Evolutionary conservation across 2,888 invertebrate genomes (phyloP).

Genomic region (Notodonta dromedarius): DNA sequence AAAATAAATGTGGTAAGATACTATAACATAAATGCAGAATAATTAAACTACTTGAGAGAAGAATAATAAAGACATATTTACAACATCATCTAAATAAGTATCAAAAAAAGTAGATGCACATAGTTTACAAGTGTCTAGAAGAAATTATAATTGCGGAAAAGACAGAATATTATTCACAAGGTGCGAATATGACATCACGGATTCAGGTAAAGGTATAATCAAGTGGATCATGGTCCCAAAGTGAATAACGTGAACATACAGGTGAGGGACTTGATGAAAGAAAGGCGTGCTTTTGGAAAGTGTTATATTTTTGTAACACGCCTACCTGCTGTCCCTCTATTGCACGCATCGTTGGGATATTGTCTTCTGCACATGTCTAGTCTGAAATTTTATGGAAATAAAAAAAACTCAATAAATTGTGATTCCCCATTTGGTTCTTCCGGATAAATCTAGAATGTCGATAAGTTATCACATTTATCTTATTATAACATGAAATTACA

Average conservation of each 20-base stretch:
- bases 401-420: constrained; percentile 69
- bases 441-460: constrained; percentile 23
- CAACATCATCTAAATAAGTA: constrained; percentile 30
- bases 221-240: constrained; percentile 61
- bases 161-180: constrained; percentile 81
- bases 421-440: constrained; percentile 22
- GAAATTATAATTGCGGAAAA: constrained; percentile 64
- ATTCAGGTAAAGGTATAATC: constrained; percentile 53
- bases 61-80: constrained; percentile 32
- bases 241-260: constrained; percentile 60
- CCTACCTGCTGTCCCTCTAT: constrained; percentile 99
- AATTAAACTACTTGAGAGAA: constrained; percentile 41
- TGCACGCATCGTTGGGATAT: constrained; percentile 97
- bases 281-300: constrained; percentile 76
- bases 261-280: constrained; percentile 70
- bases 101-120: constrained; percentile 30
- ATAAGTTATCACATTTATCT: constrained; percentile 30
- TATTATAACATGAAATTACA: constrained; percentile 42
- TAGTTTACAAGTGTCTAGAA: constrained; percentile 48
- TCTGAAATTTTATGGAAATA: constrained; percentile 91
- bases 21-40: constrained; percentile 15
- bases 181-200: constrained; percentile 75
- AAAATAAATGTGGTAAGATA: neutral
- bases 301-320: constrained; percentile 70
- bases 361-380: constrained; percentile 99